Conservation (phyloP, 2,113 vertebrate genomes). For the Sus scrofa region T2T-Sscrofa CM000824.6:173437501-173438000, state of each 20-base stretch:
- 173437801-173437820: not conserved
- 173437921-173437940: not conserved
- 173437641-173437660: constrained; percentile 32
- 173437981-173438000: not conserved
- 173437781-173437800: constrained; percentile 38
- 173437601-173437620: constrained; percentile 10
- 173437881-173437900: constrained; percentile 14
- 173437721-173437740: too few species aligned
- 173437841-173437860: not conserved
- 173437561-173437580: constrained; percentile 32
- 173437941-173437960: not conserved
- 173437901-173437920: not conserved
- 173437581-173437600: not conserved
- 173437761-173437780: not conserved
- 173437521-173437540: not conserved
- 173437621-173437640: not conserved
- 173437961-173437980: not conserved
- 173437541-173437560: not conserved
- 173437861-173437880: constrained; percentile 17
- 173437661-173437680: not conserved
- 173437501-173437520: not conserved
- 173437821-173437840: constrained; percentile 33
- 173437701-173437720: not conserved
- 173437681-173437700: not conserved
- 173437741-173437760: not conserved